Evolutionary conservation across 2,797 vertebrate genomes (phyloP).

Genomic region (Clarias platycephalus): DNA sequence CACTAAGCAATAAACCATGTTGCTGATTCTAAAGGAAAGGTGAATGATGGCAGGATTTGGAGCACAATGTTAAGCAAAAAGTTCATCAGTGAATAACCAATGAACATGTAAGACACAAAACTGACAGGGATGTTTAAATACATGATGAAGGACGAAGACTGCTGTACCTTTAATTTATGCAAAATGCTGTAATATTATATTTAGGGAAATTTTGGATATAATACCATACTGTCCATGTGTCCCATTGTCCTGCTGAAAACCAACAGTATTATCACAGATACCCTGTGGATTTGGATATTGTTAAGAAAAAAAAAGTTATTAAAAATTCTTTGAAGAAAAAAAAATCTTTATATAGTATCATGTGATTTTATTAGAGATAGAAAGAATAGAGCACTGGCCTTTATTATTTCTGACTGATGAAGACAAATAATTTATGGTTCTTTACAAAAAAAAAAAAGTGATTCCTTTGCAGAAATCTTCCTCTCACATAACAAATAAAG

Average conservation of each 20-base stretch:
- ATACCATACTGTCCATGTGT: not conserved
- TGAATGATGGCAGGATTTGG: not conserved
- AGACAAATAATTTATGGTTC: slow-evolving; percentile 18
- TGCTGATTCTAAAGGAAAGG: slow-evolving; percentile 23
- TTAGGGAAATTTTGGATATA: not conserved
- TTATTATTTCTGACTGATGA: slow-evolving; percentile 31
- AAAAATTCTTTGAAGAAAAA: not conserved
- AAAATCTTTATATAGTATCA: not conserved
- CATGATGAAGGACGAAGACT: not conserved
- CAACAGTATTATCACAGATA: not conserved
- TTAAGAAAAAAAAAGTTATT: slow-evolving; percentile 9
- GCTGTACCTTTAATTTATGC: not conserved
- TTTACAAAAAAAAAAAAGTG: not conserved
- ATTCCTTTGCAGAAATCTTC: slow-evolving; percentile 33
- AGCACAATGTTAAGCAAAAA: slow-evolving; percentile 10
- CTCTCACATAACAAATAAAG: slow-evolving; percentile 46
- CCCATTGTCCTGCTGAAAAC: not conserved
- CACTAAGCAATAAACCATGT: slow-evolving; percentile 47
- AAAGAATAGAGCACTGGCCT: not conserved
- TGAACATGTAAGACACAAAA: slow-evolving; percentile 1
- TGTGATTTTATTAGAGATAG: not conserved
- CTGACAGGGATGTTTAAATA: not conserved
- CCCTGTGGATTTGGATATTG: not conserved
- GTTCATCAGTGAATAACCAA: slow-evolving; percentile 9
- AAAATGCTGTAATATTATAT: slow-evolving; percentile 2